Evolutionary conservation across 2,797 vertebrate genomes (phyloP), one percentile per base, ranked within the genome.

Genomic region (Antennarius maculatus): DNA sequence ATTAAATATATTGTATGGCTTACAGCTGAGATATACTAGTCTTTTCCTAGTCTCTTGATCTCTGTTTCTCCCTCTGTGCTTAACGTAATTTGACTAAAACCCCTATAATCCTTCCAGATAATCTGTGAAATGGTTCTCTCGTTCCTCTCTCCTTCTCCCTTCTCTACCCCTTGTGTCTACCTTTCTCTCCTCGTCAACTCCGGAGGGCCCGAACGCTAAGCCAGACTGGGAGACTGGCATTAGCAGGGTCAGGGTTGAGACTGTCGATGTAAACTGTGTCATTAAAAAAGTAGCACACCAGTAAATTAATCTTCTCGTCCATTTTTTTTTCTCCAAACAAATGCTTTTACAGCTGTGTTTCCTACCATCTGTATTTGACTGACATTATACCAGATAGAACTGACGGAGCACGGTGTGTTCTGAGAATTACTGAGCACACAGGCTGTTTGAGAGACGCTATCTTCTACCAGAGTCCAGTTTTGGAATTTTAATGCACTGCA

Each of bases 61-160:
- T 91, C 89, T 88, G 85, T 91, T 88, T 92, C 90, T 91, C 88
- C 77, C 89, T 88, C 90, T 93, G 90, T 93, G 91, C 92, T 94
- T 94, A 93, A 92, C 81, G 49, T 92, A 92, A 93, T 93, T 94
- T 92, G 90, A 90, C 87, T 93, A 93, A 94, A 94, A 93, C 89
- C 92, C 81, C 79, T 90, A 67, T 94, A 94, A 94, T 94, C 93
- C 93, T 86, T 82, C 80, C 72, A 92, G 92, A 94, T 94, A 93
- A 93, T 94, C 93, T 93, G 91, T 90, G 90, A 93, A 93, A 93
- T 93, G 92, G 91, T 92, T 89, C 90, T 89, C 88, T 86, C 79
- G 42, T 76, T 87, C 86, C 75, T 88, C 87, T 90, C 81, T 90
- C 87, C 88, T 91, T 91, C 86, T 87, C 85, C 77, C 61, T 71